Percentiles rank a stretch among this genome's conserved stretches.
These are phyloP conservation scores for Napeogenes inachia DNA, from an alignment of 2,888 invertebrate species.

Conservation along the genomic window DNA sequence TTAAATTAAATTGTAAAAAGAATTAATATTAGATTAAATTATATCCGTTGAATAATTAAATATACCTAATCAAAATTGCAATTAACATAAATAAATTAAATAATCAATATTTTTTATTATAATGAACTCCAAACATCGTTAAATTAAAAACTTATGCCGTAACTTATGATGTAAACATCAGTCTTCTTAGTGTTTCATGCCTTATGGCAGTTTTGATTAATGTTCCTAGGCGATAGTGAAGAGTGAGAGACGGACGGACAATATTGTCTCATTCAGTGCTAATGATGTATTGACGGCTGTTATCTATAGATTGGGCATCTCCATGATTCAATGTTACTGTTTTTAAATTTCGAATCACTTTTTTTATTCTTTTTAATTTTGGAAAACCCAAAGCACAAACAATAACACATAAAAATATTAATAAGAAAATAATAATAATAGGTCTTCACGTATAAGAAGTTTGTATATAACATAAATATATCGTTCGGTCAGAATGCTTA, in stretches of 20 bases:
- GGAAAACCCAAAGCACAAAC: too few relatives aligned
- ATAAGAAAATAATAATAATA: too few relatives aligned
- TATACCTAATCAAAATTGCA: too few relatives aligned
- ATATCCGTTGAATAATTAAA: too few relatives aligned
- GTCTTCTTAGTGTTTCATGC: conserved; percentile 62
- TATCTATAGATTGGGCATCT: conserved; percentile 21
- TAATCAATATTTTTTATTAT: too few relatives aligned
- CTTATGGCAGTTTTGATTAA: conserved; percentile 61
- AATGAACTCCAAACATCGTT: not conserved
- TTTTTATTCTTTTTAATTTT: conserved; percentile 1
- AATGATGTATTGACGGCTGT: conserved; percentile 61
- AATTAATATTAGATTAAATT: too few relatives aligned
- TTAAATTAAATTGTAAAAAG: too few relatives aligned
- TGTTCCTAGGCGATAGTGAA: conserved; percentile 49
- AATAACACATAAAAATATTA: too few relatives aligned
- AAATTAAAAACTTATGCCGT: not conserved
- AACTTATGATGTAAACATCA: conserved; percentile 55
- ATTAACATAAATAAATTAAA: too few relatives aligned
- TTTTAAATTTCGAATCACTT: conserved; percentile 30
- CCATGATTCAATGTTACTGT: conserved; percentile 40
- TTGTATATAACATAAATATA: too few relatives aligned
- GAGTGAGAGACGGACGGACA: conserved; percentile 44
- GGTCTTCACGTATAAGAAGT: too few relatives aligned
- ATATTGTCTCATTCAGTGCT: conserved; percentile 70
- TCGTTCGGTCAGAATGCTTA: too few relatives aligned